These are phyloP conservation scores for Lindbergichthys nudifrons DNA, from an alignment of 2,797 vertebrate genomes.

Conservation along the genomic window DNA sequence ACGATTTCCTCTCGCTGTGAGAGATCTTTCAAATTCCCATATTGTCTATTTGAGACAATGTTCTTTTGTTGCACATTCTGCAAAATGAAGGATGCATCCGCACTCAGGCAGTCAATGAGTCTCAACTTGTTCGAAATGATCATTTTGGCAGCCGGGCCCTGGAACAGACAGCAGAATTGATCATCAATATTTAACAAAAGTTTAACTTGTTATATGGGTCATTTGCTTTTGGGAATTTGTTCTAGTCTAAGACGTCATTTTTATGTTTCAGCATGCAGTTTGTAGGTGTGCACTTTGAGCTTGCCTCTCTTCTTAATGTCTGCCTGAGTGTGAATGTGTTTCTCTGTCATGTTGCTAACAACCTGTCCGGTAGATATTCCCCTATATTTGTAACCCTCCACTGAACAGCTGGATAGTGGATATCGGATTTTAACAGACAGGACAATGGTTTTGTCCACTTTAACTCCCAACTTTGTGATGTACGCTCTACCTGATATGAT, in stretches of 20 bases:
- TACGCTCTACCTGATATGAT: too few relatives aligned
- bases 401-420: not conserved
- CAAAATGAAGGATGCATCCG: slow-evolving; percentile 14
- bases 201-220: not conserved
- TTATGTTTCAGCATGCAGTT: not conserved
- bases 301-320: not conserved
- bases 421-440: too few relatives aligned
- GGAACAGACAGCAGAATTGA: not conserved
- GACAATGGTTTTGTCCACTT: not conserved
- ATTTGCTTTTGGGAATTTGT: not conserved
- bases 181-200: not conserved
- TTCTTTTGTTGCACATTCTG: not conserved
- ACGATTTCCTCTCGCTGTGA: not conserved
- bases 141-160: slow-evolving; percentile 10
- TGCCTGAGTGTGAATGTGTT: not conserved
- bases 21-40: not conserved
- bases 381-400: not conserved
- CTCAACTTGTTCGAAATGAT: slow-evolving; percentile 9
- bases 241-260: not conserved
- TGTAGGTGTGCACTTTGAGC: not conserved
- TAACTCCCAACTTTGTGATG: not conserved
- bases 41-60: not conserved
- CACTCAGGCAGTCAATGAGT: slow-evolving; percentile 25
- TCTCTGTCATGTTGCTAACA: too few relatives aligned
- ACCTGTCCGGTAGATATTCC: too few relatives aligned